phyloP scores from a whole-genome alignment of 2,797 vertebrate genomes.

The Neosalanx taihuensis region DNA sequence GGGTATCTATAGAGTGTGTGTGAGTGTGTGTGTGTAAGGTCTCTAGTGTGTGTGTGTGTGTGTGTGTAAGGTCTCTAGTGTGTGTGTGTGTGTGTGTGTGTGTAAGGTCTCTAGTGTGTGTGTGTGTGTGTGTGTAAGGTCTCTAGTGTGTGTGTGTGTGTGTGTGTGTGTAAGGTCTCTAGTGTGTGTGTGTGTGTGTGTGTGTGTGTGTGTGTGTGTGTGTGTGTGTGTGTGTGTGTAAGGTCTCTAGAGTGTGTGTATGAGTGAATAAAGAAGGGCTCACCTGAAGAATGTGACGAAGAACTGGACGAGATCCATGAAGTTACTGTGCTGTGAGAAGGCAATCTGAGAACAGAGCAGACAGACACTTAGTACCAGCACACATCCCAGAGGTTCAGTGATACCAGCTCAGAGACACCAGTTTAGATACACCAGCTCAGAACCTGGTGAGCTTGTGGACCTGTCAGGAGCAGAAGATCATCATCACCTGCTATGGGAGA shows the following conservation, averaged over 20 bases:
- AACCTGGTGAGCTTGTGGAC: constrained; percentile 37
- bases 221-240: not conserved
- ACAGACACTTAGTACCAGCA: not conserved
- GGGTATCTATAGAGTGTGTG: no score
- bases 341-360: constrained; percentile 81
- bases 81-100: no score
- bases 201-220: not conserved
- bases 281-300: constrained; percentile 99
- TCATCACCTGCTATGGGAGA: not conserved
- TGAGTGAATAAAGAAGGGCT: constrained; percentile 34
- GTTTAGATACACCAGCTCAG: constrained; percentile 12
- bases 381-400: constrained; percentile 24
- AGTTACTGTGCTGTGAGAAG: constrained; percentile 99
- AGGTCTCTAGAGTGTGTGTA: not conserved
- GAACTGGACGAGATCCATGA: constrained; percentile 99
- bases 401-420: constrained; percentile 32
- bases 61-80: no score
- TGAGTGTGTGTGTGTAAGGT: no score
- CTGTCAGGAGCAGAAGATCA: constrained; percentile 17
- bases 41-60: no score
- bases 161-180: not conserved
- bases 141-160: no score
- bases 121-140: no score
- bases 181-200: not conserved
- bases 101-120: no score